Base-by-base conservation (phyloP, 2,888 invertebrate genomes). In the Sinelater perroti region DNA sequence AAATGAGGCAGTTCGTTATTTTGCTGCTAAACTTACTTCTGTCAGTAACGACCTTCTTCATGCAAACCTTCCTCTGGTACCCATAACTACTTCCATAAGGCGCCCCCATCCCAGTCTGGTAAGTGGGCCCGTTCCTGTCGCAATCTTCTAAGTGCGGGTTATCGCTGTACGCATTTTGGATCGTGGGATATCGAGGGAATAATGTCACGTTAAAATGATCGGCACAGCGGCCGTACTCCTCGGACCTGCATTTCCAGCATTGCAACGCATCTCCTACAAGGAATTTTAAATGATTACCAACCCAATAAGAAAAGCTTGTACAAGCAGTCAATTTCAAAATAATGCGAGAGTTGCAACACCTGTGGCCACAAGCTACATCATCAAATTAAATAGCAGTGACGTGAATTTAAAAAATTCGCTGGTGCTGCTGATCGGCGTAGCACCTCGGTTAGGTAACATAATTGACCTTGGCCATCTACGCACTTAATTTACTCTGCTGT, bases 181-280 rank as follows among this genome's bases (percentile, higher is more conserved):
- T 5, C 10, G 28, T 17, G 38, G 55, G 47, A 69, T 61, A 21
- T 65, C 31, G 58, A 65, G 60, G 72, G 67, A 72, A 77, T 69
- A 61, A 82, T 72, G 70, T 79, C 52, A 81, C 80, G 70, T 87
- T 83, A 82, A 91, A 90, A 45, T 88, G 87, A 74, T 92, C 91
- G 38, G 82, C 82, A 76, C 92, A 92, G 67, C 84, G 82, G 6
- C 83, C 83, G 64, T 88, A 87, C 68, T 84, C 78, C 68, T 89
- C 87, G 1, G 90, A 89, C 0, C 88, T 85, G 69, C 91, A 92
- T 6, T 87, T 83, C 89, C 89, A 92, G 73, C 91, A 92, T 67
- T 84, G 83, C 5, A 91, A 77, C 2, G 87, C 81, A 58, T 83
- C 83, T 66, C 86, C 89, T 84, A 81, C 68, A 84, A 82, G n/a